phyloP scores from a whole-genome alignment of 1,140 invertebrate species.

The Atta colombica region DNA sequence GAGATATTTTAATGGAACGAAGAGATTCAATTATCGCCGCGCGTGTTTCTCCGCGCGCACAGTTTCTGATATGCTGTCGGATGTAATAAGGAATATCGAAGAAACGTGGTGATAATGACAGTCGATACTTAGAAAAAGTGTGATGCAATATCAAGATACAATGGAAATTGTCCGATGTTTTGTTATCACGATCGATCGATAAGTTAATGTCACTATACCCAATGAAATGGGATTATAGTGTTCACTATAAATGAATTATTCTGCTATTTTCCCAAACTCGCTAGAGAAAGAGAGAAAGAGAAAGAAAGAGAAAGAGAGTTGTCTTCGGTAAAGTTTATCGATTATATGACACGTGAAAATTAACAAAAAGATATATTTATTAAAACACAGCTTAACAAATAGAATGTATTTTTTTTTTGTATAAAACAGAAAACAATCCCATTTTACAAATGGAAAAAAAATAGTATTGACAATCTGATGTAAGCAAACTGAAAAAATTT shows the following conservation, averaged over 20 bases:
- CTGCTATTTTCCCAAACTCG: slow-evolving; percentile 39
- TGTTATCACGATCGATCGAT: slow-evolving; percentile 34
- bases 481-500: slow-evolving; percentile 32
- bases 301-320: neutral
- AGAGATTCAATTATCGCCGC: slow-evolving; percentile 53
- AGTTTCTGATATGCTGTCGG: slow-evolving; percentile 34
- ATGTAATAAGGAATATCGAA: slow-evolving; percentile 58
- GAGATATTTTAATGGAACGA: slow-evolving; percentile 61
- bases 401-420: neutral
- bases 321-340: slow-evolving; percentile 33
- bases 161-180: slow-evolving; percentile 51
- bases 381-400: neutral
- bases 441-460: slow-evolving; percentile 2
- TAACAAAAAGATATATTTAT: slow-evolving; percentile 1
- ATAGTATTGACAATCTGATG: slow-evolving; percentile 25
- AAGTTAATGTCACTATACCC: slow-evolving; percentile 32
- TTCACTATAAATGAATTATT: slow-evolving; percentile 54
- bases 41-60: slow-evolving; percentile 29
- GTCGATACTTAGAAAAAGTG: slow-evolving; percentile 36
- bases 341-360: neutral
- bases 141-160: slow-evolving; percentile 37
- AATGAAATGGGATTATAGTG: slow-evolving; percentile 51
- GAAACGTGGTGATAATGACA: slow-evolving; percentile 49
- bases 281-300: neutral
- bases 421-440: neutral